Evolutionary conservation across 2,888 invertebrate genomes (phyloP), one percentile per base, ranked within the genome.

Genomic region (Pseudanteris insignis): DNA sequence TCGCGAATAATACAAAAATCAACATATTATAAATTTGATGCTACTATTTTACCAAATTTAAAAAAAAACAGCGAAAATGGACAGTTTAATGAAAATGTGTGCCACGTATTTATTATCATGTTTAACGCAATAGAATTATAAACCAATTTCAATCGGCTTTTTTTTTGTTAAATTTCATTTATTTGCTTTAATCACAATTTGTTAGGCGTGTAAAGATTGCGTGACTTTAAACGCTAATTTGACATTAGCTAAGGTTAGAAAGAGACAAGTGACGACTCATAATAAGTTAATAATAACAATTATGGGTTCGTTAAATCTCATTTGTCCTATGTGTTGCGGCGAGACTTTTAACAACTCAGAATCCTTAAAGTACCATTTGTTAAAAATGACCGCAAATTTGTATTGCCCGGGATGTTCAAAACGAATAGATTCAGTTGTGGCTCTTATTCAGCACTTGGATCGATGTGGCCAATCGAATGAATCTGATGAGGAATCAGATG

Each of bases 261-360:
- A 24, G 8, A 13, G 18, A 18, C 18, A 18, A 18, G 3, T 18
- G 3, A 18, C 6, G 18, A 18, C 18, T 18, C 13, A 9, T 29
- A 47, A 37, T 47, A 37, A 37, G 37, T 47, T 48, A 38, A 28
- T n/a, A 5, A 26, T 18, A 26, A 26, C 8, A 29, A 64, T 37
- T 70, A 86, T 86, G 86, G 85, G 83, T 73, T 82, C 83, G 47
- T 68, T 81, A 73, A 75, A 72, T 67, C 72, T 83, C 71, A 73
- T 81, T 63, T 89, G 88, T 67, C 87, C 88, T 26, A 81, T 88
- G 74, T 89, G 88, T 75, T 88, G 88, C 70, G 83, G 83, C 58
- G 84, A 85, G 73, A 83, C 82, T 50, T 89, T 88, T 80, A 74
- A 80, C 59, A 84, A 84, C 51, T 84, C 83, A 61, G 78, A 83